Conservation (phyloP, 2,888 invertebrate genomes). For the Calliscelio sp. region DNA sequence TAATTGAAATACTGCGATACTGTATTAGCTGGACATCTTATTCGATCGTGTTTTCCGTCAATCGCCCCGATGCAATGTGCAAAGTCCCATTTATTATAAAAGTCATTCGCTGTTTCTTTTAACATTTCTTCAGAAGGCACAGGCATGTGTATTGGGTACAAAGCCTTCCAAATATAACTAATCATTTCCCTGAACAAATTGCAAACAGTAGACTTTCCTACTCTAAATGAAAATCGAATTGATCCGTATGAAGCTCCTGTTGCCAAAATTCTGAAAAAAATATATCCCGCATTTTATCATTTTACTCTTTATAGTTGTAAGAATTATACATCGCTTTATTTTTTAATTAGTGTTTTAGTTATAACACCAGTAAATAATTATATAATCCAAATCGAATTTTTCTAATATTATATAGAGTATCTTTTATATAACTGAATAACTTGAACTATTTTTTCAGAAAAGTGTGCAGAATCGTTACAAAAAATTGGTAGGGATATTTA, state of each 20-base stretch:
- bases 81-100: background rate
- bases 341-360: too few species aligned
- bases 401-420: too few species aligned
- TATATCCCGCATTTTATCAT: background rate
- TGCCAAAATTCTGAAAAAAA: constrained; percentile 4
- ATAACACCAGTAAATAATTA: too few species aligned
- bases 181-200: background rate
- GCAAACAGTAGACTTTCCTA: background rate
- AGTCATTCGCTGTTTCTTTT: background rate
- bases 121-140: background rate
- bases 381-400: too few species aligned
- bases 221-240: background rate
- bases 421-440: too few species aligned
- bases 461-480: too few species aligned
- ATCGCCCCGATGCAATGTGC: background rate
- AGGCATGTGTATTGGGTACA: background rate
- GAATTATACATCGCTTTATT: too few species aligned
- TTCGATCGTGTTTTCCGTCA: background rate
- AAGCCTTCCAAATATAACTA: background rate
- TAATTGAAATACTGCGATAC: background rate
- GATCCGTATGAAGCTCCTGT: background rate
- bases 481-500: too few species aligned
- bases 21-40: background rate
- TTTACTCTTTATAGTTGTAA: too few species aligned
- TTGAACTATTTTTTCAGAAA: too few species aligned